Evolutionary conservation across 2,113 vertebrate genomes (phyloP), one percentile per base, ranked within the genome.

Genomic region (Urocitellus parryii): DNA sequence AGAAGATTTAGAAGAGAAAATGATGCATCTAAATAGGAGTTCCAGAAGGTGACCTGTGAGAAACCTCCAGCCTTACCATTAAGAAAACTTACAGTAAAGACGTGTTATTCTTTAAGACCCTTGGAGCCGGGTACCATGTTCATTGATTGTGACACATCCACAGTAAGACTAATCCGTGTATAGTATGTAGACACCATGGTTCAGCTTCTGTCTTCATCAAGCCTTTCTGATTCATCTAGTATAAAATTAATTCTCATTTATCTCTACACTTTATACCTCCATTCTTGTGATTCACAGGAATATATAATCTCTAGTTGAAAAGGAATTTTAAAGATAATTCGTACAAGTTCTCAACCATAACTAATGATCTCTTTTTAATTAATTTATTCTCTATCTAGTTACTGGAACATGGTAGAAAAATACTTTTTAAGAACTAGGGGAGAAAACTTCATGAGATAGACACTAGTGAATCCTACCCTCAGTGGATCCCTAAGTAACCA

Each of bases 1-100:
- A 63, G 42, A 81, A 81, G 29, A 58, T 72, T 72, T 70, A 86
- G 42, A 94, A 85, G n/a, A 65, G 74, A 92, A 72, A 87, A 74
- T 51, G 37, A 51, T 61, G 24, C 20, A 53, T 72, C 51, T 61
- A 34, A 70, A 73, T 4, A 90, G 25, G 45, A 85, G 22, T 90
- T 94, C 63, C n/a, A 56, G n/a, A 78, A 82, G 88, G 18, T 89
- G 48, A 67, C 4, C 22, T 51, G 2, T n/a, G 68, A 73, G 37
- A 93, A 90, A 61, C 34, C 37, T 82, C 74, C 42, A 9, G 51
- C 32, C 53, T 3, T 25, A 25, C 29, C 25, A 58, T 14, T 22
- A 84, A 90, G 53, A 82, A 94, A 80, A 65, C 0, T 22, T 70
- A 16, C 1, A 39, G 22, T 53, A 65, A 87, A 79, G 53, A 58